Evolutionary conservation across 2,888 invertebrate species (phyloP).

Genomic region (Baronia brevicornis): DNA sequence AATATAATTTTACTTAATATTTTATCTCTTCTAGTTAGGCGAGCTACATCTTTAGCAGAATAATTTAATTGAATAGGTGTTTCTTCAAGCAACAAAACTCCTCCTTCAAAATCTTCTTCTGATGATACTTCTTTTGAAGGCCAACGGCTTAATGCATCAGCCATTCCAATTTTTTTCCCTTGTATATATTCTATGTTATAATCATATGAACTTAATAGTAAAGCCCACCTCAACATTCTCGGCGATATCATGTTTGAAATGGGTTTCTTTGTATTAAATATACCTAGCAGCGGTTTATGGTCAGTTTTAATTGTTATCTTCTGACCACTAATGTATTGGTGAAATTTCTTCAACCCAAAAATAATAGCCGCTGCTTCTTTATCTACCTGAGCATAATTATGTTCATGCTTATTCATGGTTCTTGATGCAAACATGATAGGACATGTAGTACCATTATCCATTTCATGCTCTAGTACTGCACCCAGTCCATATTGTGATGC

Average conservation of each 20-base stretch:
- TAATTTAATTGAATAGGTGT: no score
- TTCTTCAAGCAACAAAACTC: no score
- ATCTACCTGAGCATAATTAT: conserved; percentile 25
- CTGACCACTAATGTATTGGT: conserved; percentile 15
- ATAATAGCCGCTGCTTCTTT: conserved; percentile 29
- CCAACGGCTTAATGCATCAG: conserved; percentile 11
- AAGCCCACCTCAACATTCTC: conserved; percentile 15
- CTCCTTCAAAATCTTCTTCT: no score
- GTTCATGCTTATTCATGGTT: conserved; percentile 26
- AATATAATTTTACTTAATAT: neutral
- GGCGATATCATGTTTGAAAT: conserved; percentile 9
- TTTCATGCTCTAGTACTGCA: conserved; percentile 27
- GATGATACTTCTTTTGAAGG: no score
- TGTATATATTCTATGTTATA: conserved; percentile 10
- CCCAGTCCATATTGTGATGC: conserved; percentile 24
- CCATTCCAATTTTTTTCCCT: conserved; percentile 12
- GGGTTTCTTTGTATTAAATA: conserved; percentile 7
- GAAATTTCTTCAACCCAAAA: conserved; percentile 36
- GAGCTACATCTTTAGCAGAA: no score
- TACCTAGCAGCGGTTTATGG: conserved; percentile 11
- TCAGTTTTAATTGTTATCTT: conserved; percentile 13
- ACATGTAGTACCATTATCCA: conserved; percentile 14
- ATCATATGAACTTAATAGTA: conserved; percentile 8
- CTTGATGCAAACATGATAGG: conserved; percentile 32
- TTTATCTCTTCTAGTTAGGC: conserved; percentile 5